Evolutionary conservation across 2,888 invertebrate species (phyloP), one percentile per base, ranked within the genome.

Genomic region (Amorpha juglandis): DNA sequence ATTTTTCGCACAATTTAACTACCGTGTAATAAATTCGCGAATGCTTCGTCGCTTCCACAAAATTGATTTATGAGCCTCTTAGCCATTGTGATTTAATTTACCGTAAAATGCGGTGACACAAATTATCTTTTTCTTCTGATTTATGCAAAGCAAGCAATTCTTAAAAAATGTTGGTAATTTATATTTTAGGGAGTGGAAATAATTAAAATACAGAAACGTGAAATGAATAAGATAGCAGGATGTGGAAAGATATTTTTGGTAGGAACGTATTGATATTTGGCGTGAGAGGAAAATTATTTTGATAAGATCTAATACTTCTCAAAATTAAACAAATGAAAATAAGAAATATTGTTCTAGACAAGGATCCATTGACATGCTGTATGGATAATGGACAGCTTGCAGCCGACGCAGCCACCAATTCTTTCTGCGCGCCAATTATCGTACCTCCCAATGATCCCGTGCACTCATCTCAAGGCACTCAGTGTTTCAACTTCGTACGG

Each of bases 401-500:
- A 0, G 55, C 74, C 0, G 91, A 89, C 52, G 83, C 81, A 0
- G 63, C 77, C 0, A 74, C 78, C 3, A 90, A 92, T 67, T 90
- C 91, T 0, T 75, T 77, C 1, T 93, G 93, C 67, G 90, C 91
- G 0, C 92, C 93, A 0, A 82, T 93, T 53, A 68, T 91, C 8
- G 79, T 92, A 4, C 89, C 92, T 0, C 83, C 82, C 0, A 82
- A 86, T 53, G 93, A 93, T 66, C 89, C 89, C 0, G 76, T 91
- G 1, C 95, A 95, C 72, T 79, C 86, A 0, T 84, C 89, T 8
- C 90, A 91, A 52, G 94, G 95, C 21, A 94, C 94, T 0, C 93
- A 93, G 68, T 97, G 97, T 80, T 94, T 96, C 93, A 96, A 96
- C 89, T 96, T 97, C 75, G 95, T 96, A 7, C 94, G 97, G 70